A percentile compares a stretch with the other conserved stretches of the same genome.
Evolutionary conservation across 2,113 vertebrate genomes (phyloP).

Genomic region (Zootoca vivipara): DNA sequence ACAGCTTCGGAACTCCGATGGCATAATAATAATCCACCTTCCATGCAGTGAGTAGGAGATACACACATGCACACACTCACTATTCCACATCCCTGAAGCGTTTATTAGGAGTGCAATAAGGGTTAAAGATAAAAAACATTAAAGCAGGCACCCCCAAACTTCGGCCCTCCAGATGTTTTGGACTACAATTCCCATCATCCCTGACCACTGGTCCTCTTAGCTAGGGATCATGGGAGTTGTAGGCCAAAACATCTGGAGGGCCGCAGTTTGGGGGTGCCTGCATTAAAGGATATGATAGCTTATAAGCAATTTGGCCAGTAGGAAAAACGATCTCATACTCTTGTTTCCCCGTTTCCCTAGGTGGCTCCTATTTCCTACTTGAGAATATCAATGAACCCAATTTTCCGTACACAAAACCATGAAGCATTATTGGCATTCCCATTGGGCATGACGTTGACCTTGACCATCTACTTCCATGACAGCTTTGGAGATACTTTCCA

Average conservation of each 20-base stretch:
- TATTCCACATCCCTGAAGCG: background rate
- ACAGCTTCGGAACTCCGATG: too few species aligned
- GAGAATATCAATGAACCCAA: constrained; percentile 84
- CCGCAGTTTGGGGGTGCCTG: too few species aligned
- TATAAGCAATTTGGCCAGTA: background rate
- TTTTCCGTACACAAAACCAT: constrained; percentile 74
- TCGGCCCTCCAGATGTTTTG: too few species aligned
- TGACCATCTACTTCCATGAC: constrained; percentile 88
- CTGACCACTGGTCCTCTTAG: too few species aligned
- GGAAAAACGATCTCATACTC: background rate
- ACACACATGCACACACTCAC: accelerated
- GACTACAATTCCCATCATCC: too few species aligned
- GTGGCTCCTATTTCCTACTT: constrained; percentile 93
- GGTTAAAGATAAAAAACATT: background rate
- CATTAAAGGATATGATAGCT: background rate
- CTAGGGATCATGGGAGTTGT: too few species aligned
- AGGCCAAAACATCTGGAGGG: too few species aligned
- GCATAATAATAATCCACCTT: background rate
- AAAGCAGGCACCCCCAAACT: too few species aligned
- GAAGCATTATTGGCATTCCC: constrained; percentile 83
- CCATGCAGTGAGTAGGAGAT: background rate
- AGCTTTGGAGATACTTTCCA: constrained; percentile 86
- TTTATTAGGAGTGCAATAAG: background rate
- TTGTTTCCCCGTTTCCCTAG: constrained; percentile 63
- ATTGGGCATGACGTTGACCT: constrained; percentile 84